Evolutionary conservation across 2,888 invertebrate species (phyloP).

Genomic region (Drosophila nigritarsus): DNA sequence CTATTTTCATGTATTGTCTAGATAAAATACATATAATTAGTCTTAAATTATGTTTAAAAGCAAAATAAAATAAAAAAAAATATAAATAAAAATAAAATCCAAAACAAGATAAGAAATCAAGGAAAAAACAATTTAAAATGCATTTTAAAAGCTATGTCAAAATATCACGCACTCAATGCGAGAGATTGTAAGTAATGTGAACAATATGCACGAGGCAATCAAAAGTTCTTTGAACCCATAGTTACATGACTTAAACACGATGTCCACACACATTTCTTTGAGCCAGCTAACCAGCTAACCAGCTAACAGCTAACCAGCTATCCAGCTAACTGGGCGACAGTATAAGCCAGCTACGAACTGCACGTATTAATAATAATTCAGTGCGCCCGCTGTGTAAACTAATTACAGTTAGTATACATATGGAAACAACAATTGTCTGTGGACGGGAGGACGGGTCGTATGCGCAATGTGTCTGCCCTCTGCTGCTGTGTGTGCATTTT

Average conservation of each 20-base stretch:
- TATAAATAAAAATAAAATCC: background rate
- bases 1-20: conserved; percentile 36
- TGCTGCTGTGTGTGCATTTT: conserved; percentile 28
- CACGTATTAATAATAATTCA: conserved; percentile 57
- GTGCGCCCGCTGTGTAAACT: conserved; percentile 57
- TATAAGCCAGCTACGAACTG: conserved; percentile 17
- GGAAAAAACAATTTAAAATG: conserved; percentile 16
- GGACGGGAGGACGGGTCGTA: conserved; percentile 38
- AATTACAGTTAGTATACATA: conserved; percentile 66
- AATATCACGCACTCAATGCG: conserved; percentile 39
- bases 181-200: conserved; percentile 15
- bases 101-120: conserved; percentile 6
- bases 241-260: conserved; percentile 11
- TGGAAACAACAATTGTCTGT: conserved; percentile 35
- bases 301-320: conserved; percentile 8
- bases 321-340: background rate
- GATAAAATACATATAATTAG: conserved; percentile 61
- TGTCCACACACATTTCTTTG: conserved; percentile 15
- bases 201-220: conserved; percentile 15
- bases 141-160: conserved; percentile 33
- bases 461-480: conserved; percentile 48
- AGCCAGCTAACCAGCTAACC: conserved; percentile 8
- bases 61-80: conserved; percentile 10
- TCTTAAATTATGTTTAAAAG: conserved; percentile 39
- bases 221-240: conserved; percentile 67